These are phyloP conservation scores for Cygnus atratus DNA, from an alignment of 2,113 vertebrate genomes.

Conservation along the genomic window DNA sequence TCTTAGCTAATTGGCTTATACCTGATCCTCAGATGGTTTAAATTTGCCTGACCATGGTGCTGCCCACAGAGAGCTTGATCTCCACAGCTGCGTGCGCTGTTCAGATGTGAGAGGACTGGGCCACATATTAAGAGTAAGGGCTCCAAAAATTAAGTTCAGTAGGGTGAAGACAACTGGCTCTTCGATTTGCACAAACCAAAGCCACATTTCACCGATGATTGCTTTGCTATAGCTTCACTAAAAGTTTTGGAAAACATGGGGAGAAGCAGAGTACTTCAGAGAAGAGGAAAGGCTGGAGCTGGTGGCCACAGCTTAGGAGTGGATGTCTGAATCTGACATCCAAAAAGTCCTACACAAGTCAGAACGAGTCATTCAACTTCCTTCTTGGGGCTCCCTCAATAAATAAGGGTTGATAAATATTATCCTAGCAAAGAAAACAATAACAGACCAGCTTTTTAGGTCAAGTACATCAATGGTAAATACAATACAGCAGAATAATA, in stretches of 20 bases:
- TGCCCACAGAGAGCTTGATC: not conserved
- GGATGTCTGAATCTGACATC: not conserved
- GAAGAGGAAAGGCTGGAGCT: not conserved
- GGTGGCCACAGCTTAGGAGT: not conserved
- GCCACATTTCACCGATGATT: not conserved
- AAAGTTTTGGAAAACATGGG: not conserved
- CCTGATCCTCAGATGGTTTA: not conserved
- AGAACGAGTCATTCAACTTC: conserved; percentile 5
- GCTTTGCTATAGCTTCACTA: not conserved
- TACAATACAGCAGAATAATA: not conserved
- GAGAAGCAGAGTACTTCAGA: not conserved
- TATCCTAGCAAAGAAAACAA: conserved; percentile 12
- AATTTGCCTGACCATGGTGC: not conserved
- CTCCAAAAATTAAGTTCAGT: not conserved
- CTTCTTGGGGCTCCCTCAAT: not conserved
- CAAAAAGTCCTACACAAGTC: not conserved
- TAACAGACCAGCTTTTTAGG: not conserved
- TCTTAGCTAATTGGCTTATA: not conserved
- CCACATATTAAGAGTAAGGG: not conserved
- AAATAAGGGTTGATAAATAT: conserved; percentile 7
- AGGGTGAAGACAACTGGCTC: not conserved
- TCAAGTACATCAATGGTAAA: conserved; percentile 11
- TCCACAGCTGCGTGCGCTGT: not conserved
- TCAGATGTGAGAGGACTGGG: not conserved
- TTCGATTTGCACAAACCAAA: not conserved